Evolutionary conservation across 2,797 vertebrate genomes (phyloP), one percentile per base, ranked within the genome.

Genomic region (Oceanodroma leucorhoa): DNA sequence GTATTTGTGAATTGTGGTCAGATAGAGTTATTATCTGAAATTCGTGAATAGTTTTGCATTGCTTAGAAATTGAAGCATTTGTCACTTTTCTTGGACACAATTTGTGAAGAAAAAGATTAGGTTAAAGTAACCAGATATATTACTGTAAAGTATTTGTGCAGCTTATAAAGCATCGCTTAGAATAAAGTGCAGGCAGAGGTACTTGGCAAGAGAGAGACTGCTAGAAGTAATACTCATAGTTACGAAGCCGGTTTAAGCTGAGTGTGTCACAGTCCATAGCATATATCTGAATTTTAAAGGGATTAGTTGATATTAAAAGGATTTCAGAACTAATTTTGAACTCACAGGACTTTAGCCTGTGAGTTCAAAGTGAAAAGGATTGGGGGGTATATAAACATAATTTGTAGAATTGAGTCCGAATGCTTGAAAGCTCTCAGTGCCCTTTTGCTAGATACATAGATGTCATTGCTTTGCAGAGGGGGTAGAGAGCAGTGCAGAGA

Each of bases 241-340:
- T 34, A 60, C 3, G 16, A 77, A 83, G 43, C 22, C 27, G 45
- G 36, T 77, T 83, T 77, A 67, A 77, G 75, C 67, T 27, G 17
- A 57, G 46, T 81, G 38, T 61, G 61, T 72, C 72, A 18, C 14
- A 87, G 70, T 20, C 16, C 46, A 22, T 4, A 36, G 45, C 6
- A 41, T 27, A 9, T 40, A 45, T 62, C 87, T 90, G 69, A 87
- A 29, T 93, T 95, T 94, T 83, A 72, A 92, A 90, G 69, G 54
- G 84, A 89, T 93, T 91, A 90, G 66, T 54, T 87, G 69, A 75
- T 76, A 94, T 53, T 83, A 81, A 83, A 95, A 81, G 48, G 76
- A 75, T 95, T 94, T 80, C 51, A 57, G 46, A 43, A 30, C 87
- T 88, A 14, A 53, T 54, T 96, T 85, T 64, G 79, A 78, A 41